Conservation (phyloP, 2,113 vertebrate genomes). For the Rhadina sibilatrix region DNA sequence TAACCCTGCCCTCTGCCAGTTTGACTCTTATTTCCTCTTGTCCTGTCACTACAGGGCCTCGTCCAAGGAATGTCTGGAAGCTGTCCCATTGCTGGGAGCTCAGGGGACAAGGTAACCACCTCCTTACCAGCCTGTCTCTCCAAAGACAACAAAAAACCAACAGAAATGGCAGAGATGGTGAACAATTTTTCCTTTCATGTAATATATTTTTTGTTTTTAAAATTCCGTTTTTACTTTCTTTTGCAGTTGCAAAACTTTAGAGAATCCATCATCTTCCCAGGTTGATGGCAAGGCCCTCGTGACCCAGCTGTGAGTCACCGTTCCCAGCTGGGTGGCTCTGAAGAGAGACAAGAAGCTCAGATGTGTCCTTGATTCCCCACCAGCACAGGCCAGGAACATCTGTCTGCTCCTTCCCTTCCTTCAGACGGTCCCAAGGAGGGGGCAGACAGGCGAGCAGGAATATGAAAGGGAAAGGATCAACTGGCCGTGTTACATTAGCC, state of each 20-base stretch:
- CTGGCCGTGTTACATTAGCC: background rate
- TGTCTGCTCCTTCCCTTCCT: constrained; percentile 34
- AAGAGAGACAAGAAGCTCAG: background rate
- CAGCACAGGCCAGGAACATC: constrained; percentile 17
- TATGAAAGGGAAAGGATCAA: constrained; percentile 49
- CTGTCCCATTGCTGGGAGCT: background rate
- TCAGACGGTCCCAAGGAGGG: background rate
- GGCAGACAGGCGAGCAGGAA: constrained; percentile 10
- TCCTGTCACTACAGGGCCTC: background rate
- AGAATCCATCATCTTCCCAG: constrained; percentile 5
- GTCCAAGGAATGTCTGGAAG: background rate
- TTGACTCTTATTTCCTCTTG: background rate
- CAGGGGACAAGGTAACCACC: background rate
- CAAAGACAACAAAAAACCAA: background rate
- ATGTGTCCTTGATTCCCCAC: background rate
- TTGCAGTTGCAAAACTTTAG: background rate
- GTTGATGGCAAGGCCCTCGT: background rate
- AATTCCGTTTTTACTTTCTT: background rate
- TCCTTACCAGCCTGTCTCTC: background rate
- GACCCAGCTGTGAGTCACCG: constrained; percentile 3
- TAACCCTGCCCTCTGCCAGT: background rate
- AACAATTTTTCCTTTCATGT: background rate
- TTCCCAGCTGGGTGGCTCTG: constrained; percentile 28
- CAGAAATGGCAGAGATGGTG: background rate
- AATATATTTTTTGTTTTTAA: too few relatives aligned